Evolutionary conservation across 2,113 vertebrate species (phyloP).

Genomic region (Mormyrus iriodes): DNA sequence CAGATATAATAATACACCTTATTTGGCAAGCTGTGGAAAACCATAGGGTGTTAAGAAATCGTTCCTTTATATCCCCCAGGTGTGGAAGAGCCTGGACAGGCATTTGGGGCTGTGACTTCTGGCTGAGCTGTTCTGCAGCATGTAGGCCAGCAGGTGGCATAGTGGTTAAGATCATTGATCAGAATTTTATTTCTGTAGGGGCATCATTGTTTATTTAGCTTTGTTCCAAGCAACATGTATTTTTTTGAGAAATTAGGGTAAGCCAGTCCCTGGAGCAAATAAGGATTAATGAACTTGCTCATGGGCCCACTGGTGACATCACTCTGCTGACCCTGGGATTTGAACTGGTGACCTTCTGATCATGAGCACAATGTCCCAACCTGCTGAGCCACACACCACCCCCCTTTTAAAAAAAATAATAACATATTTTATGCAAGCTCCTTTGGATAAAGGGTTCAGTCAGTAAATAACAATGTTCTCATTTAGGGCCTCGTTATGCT

Average conservation of each 20-base stretch:
- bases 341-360: background rate
- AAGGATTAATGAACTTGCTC: too few relatives aligned
- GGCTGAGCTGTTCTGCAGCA: background rate
- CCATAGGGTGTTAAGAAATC: too few relatives aligned
- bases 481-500: background rate
- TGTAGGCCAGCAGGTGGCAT: background rate
- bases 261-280: too few relatives aligned
- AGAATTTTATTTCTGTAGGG: background rate
- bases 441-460: background rate
- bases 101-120: background rate
- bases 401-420: background rate
- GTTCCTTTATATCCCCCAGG: background rate
- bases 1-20: too few relatives aligned
- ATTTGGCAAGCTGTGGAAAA: background rate
- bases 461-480: background rate
- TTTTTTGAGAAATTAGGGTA: too few relatives aligned
- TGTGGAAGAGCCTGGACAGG: background rate
- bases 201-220: too few relatives aligned
- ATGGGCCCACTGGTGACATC: background rate
- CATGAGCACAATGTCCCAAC: background rate
- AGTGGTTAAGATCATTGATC: background rate
- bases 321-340: background rate
- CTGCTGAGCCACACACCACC: background rate
- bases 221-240: background rate
- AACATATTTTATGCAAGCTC: background rate